Conservation (phyloP, 2,888 invertebrate genomes). For the Diloba caeruleocephala region DNA sequence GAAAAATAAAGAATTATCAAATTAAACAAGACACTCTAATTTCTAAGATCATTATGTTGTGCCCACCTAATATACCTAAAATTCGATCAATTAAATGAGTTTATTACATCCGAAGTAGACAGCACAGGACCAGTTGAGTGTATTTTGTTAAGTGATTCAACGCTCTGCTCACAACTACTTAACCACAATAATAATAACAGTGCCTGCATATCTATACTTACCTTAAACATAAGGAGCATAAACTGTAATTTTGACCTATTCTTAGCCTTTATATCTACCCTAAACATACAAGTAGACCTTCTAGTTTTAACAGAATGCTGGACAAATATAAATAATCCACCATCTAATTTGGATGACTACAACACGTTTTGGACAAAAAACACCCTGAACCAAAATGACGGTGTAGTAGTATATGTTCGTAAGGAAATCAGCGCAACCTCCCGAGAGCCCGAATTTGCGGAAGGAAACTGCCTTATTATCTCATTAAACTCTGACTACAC, state of each 20-base stretch:
- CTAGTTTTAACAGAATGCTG: neutral
- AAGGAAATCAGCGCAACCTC: neutral
- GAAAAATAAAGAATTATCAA: neutral
- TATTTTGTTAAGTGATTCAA: neutral
- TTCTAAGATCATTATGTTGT: neutral
- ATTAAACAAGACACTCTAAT: too few species aligned
- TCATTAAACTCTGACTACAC: neutral
- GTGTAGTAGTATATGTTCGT: neutral
- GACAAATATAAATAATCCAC: neutral
- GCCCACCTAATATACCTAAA: neutral
- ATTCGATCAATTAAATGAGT: neutral
- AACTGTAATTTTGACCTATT: neutral
- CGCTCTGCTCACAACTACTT: neutral
- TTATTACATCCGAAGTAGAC: neutral
- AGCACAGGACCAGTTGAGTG: neutral
- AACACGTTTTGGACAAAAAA: neutral
- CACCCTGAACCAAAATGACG: neutral
- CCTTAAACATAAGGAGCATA: neutral
- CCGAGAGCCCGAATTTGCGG: neutral
- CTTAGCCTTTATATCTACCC: neutral
- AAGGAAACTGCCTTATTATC: neutral
- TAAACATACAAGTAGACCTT: neutral
- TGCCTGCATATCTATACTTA: neutral
- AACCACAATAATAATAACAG: neutral
- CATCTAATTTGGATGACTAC: neutral